Base-by-base conservation (phyloP, 2,888 invertebrate genomes). In the Tenthredo scrophulariae region DNA sequence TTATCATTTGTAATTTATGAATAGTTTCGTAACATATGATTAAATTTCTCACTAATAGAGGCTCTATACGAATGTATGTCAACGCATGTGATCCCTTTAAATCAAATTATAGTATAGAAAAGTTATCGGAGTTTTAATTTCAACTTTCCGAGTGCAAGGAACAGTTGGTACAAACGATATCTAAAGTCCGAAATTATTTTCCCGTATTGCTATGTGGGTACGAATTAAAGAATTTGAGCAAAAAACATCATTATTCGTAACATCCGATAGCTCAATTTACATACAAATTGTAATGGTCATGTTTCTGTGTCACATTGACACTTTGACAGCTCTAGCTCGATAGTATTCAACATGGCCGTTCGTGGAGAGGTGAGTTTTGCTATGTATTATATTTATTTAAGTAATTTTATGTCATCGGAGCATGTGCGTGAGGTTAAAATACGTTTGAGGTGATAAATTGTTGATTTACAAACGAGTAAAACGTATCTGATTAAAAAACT, bases 331-430 rank as follows among this genome's bases (percentile, higher is more conserved):
- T 80, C 40, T 58, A 26, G 58, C 62, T 83, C 83, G 83, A 83
- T 83, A 83, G 83, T 83, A 83, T 83, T 83, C 65, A 83, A 83
- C 83, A 83, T 83, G 83, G 83, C 83, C 67, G 83, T 85, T 86
- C 86, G 85, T 79, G 83, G 79, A 86, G 88, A 89, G 89, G 88
- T 89, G 90, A 90, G 87, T 72, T 9, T 85, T 87, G 86, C 86
- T 75, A 79, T 62, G 72, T 85, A 86, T 86, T 84, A 86, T 80
- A 86, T 85, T 86, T 86, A 85, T 86, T 87, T 86, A 83, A 70
- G 74, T 54, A 58, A 43, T 85, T 83, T 67, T 46, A 9, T 70
- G 83, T 83, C 29, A 62, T 29, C 29, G 18, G 37, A 40, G 84
- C 84, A 43, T 40, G 84, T 75, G 33, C 18, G 74, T 18, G 72